Percentiles rank a stretch among this genome's conserved stretches.
Evolutionary conservation across 2,113 vertebrate species (phyloP).

Genomic region (Chaetorhynchus papuensis): DNA sequence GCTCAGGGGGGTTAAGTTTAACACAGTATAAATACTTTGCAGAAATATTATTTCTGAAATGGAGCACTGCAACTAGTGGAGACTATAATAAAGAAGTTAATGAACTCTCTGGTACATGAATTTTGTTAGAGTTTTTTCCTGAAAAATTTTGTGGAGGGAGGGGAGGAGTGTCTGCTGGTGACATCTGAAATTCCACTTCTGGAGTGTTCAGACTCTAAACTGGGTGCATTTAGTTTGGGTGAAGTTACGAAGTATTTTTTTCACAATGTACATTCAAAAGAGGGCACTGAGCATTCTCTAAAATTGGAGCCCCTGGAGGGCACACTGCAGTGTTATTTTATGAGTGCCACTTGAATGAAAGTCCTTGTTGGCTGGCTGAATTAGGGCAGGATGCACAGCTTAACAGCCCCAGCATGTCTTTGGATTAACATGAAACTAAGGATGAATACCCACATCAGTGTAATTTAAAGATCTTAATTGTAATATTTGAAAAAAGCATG

Average conservation of each 20-base stretch:
- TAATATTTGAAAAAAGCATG: background rate
- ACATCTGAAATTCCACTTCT: background rate
- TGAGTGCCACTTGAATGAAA: background rate
- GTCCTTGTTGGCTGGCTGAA: background rate
- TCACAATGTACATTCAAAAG: background rate
- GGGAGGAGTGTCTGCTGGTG: background rate
- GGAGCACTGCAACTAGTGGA: background rate
- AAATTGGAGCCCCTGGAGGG: background rate
- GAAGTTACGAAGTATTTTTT: background rate
- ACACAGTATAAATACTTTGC: background rate
- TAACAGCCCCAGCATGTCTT: background rate
- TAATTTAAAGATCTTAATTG: background rate
- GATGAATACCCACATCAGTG: background rate
- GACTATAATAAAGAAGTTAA: background rate
- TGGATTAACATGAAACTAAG: background rate
- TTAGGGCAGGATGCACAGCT: background rate
- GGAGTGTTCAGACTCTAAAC: background rate
- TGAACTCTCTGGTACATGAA: background rate
- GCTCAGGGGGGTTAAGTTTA: background rate
- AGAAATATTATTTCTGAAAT: background rate
- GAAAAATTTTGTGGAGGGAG: background rate
- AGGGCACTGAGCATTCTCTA: background rate
- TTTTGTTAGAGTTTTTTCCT: background rate
- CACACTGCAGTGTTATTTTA: background rate
- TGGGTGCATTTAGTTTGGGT: background rate